Conservation (phyloP, 2,888 invertebrate genomes). For the Plebejus argus region DNA sequence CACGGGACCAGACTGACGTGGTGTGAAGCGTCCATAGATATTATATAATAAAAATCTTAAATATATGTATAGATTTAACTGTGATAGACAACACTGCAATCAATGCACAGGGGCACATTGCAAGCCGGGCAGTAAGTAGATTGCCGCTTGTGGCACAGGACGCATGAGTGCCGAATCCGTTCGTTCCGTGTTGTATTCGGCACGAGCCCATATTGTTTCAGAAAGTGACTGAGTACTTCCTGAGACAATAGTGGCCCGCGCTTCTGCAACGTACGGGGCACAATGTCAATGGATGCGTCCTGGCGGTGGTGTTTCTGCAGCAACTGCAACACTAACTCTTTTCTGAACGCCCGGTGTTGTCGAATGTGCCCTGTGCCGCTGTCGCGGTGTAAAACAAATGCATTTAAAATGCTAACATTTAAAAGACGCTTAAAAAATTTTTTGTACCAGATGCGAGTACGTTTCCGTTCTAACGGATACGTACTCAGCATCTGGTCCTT, state of each 20-base stretch:
- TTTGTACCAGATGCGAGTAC: constrained; percentile 24
- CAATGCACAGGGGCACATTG: constrained; percentile 24
- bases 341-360: constrained; percentile 15
- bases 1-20: no score
- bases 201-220: constrained; percentile 29
- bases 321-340: constrained; percentile 14
- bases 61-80: neutral
- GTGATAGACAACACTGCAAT: constrained; percentile 24
- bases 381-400: constrained; percentile 14
- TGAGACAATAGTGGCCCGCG: constrained; percentile 8
- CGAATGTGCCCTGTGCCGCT: constrained; percentile 22
- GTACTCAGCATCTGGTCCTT: constrained; percentile 20
- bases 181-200: constrained; percentile 28
- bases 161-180: constrained; percentile 15
- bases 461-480: constrained; percentile 24
- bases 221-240: constrained; percentile 23
- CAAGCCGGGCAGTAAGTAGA: constrained; percentile 25
- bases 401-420: neutral
- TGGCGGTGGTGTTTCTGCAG: neutral
- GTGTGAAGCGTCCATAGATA: no score
- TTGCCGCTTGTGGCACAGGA: constrained; percentile 27
- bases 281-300: neutral
- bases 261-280: neutral
- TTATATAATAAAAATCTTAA: no score
- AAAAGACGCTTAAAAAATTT: constrained; percentile 23